These are phyloP conservation scores for Pogonomyrmex barbatus DNA, from an alignment of 1,140 invertebrate genomes.

Conservation along the genomic window DNA sequence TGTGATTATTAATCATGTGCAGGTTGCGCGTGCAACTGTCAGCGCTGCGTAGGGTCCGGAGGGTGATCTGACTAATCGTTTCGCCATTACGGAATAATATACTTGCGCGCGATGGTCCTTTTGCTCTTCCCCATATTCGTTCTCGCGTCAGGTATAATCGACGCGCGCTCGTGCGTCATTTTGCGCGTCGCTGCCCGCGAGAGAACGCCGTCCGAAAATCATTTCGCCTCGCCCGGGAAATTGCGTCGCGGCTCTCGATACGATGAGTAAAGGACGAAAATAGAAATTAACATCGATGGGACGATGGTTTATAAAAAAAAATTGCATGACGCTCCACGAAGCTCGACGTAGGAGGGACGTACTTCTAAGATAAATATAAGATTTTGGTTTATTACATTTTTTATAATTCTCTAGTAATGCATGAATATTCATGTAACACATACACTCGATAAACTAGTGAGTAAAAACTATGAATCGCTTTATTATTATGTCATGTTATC, in stretches of 20 bases:
- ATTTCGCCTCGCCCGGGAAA: slow-evolving; percentile 23
- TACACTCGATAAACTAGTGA: background rate
- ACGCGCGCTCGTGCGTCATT: slow-evolving; percentile 47
- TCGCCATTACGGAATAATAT: slow-evolving; percentile 84
- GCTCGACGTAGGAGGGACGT: background rate
- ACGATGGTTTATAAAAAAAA: background rate
- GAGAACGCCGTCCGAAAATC: background rate
- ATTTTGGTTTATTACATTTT: background rate
- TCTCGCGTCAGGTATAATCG: slow-evolving; percentile 37
- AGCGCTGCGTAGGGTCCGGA: slow-evolving; percentile 75
- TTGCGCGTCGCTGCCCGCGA: slow-evolving; percentile 18
- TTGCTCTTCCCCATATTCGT: slow-evolving; percentile 47
- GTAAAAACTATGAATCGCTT: background rate
- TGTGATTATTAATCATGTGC: slow-evolving; percentile 85
- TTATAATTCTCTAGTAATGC: background rate
- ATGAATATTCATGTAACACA: background rate
- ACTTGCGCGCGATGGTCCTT: slow-evolving; percentile 73
- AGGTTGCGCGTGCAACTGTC: slow-evolving; percentile 85
- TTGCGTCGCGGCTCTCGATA: background rate
- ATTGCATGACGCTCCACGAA: background rate
- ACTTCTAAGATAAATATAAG: background rate
- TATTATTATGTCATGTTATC: background rate
- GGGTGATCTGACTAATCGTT: slow-evolving; percentile 84
- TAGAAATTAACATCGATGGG: background rate
- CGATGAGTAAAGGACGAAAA: background rate